Evolutionary conservation across 2,797 vertebrate genomes (phyloP), one percentile per base, ranked within the genome.

Genomic region (Bryconaethiops microstoma): DNA sequence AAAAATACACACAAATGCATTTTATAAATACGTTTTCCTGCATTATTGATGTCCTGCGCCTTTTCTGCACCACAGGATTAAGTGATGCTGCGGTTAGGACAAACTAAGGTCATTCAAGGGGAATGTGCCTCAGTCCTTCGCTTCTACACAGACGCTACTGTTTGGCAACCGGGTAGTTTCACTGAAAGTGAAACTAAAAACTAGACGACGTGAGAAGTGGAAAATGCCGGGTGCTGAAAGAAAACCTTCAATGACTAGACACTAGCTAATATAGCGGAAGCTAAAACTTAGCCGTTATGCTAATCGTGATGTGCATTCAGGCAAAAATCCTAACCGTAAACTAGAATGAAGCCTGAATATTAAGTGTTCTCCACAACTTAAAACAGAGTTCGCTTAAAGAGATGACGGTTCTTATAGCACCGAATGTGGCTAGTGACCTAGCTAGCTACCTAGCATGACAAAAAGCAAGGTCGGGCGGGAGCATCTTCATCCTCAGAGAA

Each of bases 91-190:
- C 2, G 25, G n/a, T 40, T 13, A 55, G 40, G 64, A 50, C 63
- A 63, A 17, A 45, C 39, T 77, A 74, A 75, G 81, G 81, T 85
- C 83, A 75, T 71, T 85, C 82, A 85, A 83, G 74, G 78, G 25
- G 40, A 84, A 55, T 16, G 12, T 4, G 17, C 12, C 60, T 23
- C 40, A 14, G 39, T 29, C 67, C 5, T n/a, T 10, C 16, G 5
- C 7, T 19, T 35, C 7, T n/a, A 19, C 50, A 40, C 9, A 39
- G 7, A 17, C 1, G 5, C 39, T 21, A 4, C 19, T 40, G 3
- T 3, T 35, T 9, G 7, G 12, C 29, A 17, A 3, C 14, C 0
- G 7, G 16, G 16, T 19, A 19, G 29, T 39, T 6, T 65, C 2
- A 16, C 6, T 1, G 13, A 81, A 76, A 77, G 19, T 4, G 17